A percentile compares a stretch with the other conserved stretches of the same genome.
These are phyloP conservation scores for Xestoiulus laeticollis DNA, from an alignment of 2,888 invertebrate genomes.

Conservation along the genomic window DNA sequence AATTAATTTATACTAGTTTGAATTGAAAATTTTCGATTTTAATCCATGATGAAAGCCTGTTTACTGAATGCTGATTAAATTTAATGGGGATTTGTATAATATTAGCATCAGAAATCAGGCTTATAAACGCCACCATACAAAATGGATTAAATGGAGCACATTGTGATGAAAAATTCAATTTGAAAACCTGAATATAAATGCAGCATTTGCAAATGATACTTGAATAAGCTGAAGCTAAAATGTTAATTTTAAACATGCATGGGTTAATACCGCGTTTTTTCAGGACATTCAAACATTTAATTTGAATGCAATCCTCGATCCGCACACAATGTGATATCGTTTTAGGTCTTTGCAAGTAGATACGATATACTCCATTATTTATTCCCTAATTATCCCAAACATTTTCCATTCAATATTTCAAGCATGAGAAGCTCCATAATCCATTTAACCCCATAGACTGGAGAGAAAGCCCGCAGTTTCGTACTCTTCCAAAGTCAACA, in stretches of 20 bases:
- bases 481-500: neutral
- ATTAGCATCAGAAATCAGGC: neutral
- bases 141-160: neutral
- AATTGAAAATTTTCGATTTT: too few species aligned
- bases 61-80: too few species aligned
- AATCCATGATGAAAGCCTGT: too few species aligned
- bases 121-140: neutral
- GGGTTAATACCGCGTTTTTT: too few species aligned
- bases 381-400: slow-evolving; percentile 6
- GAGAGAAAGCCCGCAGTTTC: neutral
- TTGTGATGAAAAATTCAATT: neutral
- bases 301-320: neutral
- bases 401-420: slow-evolving; percentile 34
- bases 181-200: neutral
- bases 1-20: too few species aligned
- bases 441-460: neutral
- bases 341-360: neutral
- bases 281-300: too few species aligned
- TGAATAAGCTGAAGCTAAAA: neutral
- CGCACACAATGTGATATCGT: neutral
- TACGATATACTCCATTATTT: neutral
- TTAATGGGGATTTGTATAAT: neutral
- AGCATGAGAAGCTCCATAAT: slow-evolving; percentile 2
- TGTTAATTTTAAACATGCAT: too few species aligned
- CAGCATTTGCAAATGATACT: neutral